phyloP scores from a whole-genome alignment of 2,113 vertebrate genomes.

The Chaetodon trifascialis region DNA sequence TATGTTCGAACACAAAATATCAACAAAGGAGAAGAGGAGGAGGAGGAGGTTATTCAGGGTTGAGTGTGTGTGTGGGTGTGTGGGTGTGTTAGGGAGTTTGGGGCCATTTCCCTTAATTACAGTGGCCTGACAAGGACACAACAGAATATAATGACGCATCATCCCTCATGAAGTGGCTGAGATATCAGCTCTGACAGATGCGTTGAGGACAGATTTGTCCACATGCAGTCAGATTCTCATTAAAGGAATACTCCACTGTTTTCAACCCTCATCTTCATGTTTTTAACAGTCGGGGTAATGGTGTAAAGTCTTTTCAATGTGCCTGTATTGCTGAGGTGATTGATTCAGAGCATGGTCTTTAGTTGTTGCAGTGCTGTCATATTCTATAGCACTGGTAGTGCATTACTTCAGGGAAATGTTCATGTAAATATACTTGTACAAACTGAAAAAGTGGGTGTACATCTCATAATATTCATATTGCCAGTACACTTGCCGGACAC shows the following conservation, averaged over 20 bases:
- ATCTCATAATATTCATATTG: not conserved
- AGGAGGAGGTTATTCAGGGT: not conserved
- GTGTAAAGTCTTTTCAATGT: not conserved
- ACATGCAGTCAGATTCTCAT: not conserved
- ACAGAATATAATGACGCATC: conserved; percentile 5
- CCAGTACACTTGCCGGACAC: too few relatives aligned
- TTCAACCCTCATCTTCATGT: not conserved
- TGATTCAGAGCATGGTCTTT: not conserved
- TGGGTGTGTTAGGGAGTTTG: not conserved
- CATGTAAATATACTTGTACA: not conserved
- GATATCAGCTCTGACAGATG: conserved; percentile 18
- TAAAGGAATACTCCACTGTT: not conserved
- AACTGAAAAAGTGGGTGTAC: not conserved
- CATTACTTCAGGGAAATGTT: not conserved
- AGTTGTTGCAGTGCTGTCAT: not conserved
- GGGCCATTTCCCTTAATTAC: conserved; percentile 13
- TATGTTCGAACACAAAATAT: conserved; percentile 10
- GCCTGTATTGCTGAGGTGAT: not conserved
- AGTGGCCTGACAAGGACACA: conserved; percentile 20
- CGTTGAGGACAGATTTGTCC: conserved; percentile 14
- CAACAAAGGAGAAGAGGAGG: not conserved
- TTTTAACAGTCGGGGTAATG: not conserved
- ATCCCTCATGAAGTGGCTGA: conserved; percentile 10
- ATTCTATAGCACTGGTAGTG: not conserved
- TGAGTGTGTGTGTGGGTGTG: not conserved